A percentile compares a stretch with the other conserved stretches of the same genome.
These are phyloP conservation scores for Noctua comes DNA, from an alignment of 2,888 invertebrate genomes.

Conservation along the genomic window DNA sequence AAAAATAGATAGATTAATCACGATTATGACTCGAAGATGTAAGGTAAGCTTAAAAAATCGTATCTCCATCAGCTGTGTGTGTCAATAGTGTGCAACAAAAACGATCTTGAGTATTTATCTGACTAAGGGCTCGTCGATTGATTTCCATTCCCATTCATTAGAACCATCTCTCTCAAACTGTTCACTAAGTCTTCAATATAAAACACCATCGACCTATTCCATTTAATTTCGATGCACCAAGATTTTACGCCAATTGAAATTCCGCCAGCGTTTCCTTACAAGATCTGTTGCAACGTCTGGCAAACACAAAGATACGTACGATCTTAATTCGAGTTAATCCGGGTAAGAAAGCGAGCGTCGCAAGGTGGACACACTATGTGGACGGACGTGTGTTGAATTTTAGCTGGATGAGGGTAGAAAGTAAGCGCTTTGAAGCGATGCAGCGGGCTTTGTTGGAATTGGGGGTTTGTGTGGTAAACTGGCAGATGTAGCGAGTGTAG, in stretches of 20 bases:
- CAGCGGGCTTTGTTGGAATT: slow-evolving; percentile 32
- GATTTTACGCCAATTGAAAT: slow-evolving; percentile 67
- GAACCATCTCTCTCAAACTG: neutral
- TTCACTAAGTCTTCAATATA: slow-evolving; percentile 39
- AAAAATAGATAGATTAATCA: neutral
- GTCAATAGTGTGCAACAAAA: neutral
- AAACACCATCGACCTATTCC: slow-evolving; percentile 39
- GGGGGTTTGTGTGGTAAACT: slow-evolving; percentile 31
- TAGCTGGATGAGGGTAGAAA: slow-evolving; percentile 68
- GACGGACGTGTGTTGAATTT: slow-evolving; percentile 80
- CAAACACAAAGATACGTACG: slow-evolving; percentile 84
- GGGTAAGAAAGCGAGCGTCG: slow-evolving; percentile 83
- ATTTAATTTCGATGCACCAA: slow-evolving; percentile 59
- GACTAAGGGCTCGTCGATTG: neutral
- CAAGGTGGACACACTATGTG: slow-evolving; percentile 83
- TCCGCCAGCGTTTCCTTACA: slow-evolving; percentile 66
- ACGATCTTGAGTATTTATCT: neutral
- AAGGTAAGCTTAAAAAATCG: neutral
- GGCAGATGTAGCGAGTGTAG: neutral
- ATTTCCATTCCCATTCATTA: slow-evolving; percentile 3
- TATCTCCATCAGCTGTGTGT: neutral
- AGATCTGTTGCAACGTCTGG: slow-evolving; percentile 77
- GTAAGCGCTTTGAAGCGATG: slow-evolving; percentile 55
- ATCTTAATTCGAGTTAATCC: slow-evolving; percentile 88
- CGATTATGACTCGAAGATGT: neutral